Conservation (phyloP, 2,888 invertebrate species). For the Drosophila falleni region DNA sequence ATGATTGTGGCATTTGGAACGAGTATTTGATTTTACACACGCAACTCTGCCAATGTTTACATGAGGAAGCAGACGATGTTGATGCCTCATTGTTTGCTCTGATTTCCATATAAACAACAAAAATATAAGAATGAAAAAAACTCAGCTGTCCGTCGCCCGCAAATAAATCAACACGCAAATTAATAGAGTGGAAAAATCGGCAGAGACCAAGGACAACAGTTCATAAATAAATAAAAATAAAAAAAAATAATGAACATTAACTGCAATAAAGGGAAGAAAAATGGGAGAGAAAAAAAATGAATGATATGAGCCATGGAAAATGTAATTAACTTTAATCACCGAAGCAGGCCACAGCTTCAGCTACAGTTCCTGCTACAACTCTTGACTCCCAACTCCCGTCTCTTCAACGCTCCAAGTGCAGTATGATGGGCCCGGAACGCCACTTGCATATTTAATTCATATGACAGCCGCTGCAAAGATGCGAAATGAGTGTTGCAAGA, state of each 20-base stretch:
- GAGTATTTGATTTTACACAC: constrained; percentile 55
- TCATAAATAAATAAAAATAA: constrained; percentile 41
- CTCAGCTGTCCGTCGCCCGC: constrained; percentile 29
- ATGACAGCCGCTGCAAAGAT: constrained; percentile 56
- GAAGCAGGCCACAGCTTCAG: constrained; percentile 51
- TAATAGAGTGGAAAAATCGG: constrained; percentile 79
- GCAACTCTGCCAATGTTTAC: constrained; percentile 51
- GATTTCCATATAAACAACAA: constrained; percentile 51
- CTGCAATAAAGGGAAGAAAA: constrained; percentile 19
- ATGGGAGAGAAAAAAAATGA: constrained; percentile 21
- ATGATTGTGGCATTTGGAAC: constrained; percentile 37
- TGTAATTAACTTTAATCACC: constrained; percentile 82
- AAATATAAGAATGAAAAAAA: constrained; percentile 17
- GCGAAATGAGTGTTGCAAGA: constrained; percentile 30
- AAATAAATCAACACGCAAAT: constrained; percentile 74
- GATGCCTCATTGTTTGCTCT: constrained; percentile 40
- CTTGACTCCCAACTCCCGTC: constrained; percentile 9
- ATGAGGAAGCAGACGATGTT: constrained; percentile 23
- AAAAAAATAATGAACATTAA: constrained; percentile 36
- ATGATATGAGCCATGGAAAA: constrained; percentile 76
- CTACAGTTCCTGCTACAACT: constrained; percentile 9
- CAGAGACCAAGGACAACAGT: constrained; percentile 72
- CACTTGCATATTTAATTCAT: constrained; percentile 78
- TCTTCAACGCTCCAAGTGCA: constrained; percentile 22
- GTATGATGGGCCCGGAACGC: constrained; percentile 33